These are phyloP conservation scores for Caenorhabditis virilis DNA, from an alignment of 2,888 invertebrate genomes.

Conservation along the genomic window DNA sequence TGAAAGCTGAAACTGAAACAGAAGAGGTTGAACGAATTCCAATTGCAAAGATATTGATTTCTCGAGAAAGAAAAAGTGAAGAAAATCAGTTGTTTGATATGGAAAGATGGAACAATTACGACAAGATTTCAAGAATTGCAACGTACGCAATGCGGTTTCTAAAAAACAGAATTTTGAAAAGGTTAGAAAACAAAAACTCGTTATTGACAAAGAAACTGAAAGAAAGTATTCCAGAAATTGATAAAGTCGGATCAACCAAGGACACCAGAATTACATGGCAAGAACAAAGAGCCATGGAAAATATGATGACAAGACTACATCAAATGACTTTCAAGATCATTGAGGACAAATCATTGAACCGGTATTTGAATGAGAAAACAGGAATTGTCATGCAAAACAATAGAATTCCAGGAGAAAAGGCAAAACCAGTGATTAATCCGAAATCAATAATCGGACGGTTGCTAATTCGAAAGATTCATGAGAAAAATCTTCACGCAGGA, in stretches of 20 bases:
- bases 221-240: constrained; percentile 3
- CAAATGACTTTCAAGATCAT: background rate
- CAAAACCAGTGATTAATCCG: background rate
- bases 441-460: background rate
- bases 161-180: background rate
- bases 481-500: constrained; percentile 6
- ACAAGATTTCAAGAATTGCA: no score
- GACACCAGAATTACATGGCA: background rate
- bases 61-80: background rate
- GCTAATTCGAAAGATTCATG: constrained; percentile 1
- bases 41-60: background rate
- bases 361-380: background rate
- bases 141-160: background rate
- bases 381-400: background rate
- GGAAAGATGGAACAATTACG: no score
- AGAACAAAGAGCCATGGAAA: background rate
- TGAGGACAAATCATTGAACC: background rate
- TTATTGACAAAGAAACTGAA: background rate
- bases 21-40: background rate
- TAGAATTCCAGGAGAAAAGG: background rate
- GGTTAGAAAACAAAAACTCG: background rate
- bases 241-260: background rate
- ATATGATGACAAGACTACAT: background rate
- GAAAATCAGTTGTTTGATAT: background rate
- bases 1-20: background rate